Evolutionary conservation across 53 echinoderm and acorn worm species (phyloP).

Genomic region (Echinometra lucunter): DNA sequence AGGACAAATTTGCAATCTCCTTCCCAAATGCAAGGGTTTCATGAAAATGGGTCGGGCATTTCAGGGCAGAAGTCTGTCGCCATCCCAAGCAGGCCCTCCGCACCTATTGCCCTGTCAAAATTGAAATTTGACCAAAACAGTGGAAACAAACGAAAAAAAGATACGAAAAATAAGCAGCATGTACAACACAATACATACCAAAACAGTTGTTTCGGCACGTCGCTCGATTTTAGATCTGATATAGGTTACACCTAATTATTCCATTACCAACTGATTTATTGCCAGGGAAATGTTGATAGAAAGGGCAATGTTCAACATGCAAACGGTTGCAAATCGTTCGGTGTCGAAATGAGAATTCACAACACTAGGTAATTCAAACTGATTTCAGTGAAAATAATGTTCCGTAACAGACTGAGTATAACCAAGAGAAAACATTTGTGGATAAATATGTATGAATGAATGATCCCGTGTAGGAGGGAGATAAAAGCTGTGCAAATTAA

Average conservation of each 20-base stretch:
- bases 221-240: not conserved
- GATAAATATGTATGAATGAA: too few species aligned
- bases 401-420: too few species aligned
- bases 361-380: too few species aligned
- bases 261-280: not conserved
- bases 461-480: too few species aligned
- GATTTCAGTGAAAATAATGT: too few species aligned
- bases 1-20: slow-evolving; percentile 41
- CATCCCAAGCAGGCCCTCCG: not conserved
- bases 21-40: not conserved
- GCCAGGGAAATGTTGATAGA: not conserved
- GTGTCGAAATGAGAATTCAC: too few species aligned
- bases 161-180: not conserved
- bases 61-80: slow-evolving; percentile 24
- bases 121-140: not conserved
- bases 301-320: too few species aligned
- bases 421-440: too few species aligned
- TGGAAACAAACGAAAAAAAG: not conserved
- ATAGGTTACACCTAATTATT: not conserved
- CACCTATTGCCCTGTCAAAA: not conserved
- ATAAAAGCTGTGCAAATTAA: too few species aligned
- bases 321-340: too few species aligned
- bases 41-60: slow-evolving; percentile 21
- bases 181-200: too few species aligned
- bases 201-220: not conserved